phyloP scores from a whole-genome alignment of 2,113 vertebrate genomes.

The Paradoxurus hermaphroditus region DNA sequence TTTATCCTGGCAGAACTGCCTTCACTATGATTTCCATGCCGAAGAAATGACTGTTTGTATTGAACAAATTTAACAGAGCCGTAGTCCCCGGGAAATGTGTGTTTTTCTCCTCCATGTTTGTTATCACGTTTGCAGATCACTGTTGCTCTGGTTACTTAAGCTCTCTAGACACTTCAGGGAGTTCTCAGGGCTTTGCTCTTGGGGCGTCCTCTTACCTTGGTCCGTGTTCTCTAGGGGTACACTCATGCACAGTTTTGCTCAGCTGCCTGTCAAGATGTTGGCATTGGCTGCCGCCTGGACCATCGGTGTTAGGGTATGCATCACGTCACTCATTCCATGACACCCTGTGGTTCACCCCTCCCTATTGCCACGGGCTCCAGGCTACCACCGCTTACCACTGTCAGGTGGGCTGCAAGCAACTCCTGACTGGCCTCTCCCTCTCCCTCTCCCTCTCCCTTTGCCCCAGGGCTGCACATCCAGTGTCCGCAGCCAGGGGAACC shows the following conservation, averaged over 20 bases:
- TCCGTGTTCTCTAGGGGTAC: fast-evolving
- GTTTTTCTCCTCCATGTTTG: neutral
- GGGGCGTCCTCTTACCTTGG: neutral
- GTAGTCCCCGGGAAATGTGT: neutral
- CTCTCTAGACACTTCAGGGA: neutral
- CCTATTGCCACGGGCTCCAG: neutral
- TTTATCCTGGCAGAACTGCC: neutral
- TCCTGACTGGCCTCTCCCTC: neutral
- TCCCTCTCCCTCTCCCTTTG: neutral
- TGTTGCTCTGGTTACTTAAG: neutral
- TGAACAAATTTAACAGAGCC: neutral
- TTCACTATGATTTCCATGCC: neutral
- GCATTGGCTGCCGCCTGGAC: fast-evolving
- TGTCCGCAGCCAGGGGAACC: neutral
- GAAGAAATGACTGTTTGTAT: neutral
- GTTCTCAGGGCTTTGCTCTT: neutral
- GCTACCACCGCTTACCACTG: neutral
- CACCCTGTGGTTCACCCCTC: fast-evolving
- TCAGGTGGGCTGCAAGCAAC: neutral
- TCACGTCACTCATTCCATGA: too few relatives aligned
- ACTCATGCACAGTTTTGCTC: neutral
- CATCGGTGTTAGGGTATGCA: fast-evolving
- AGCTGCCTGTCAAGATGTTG: neutral
- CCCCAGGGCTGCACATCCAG: neutral
- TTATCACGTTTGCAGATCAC: neutral